Evolutionary conservation across 2,888 invertebrate species (phyloP), one percentile per base, ranked within the genome.

Genomic region (Podabrus alpinus): DNA sequence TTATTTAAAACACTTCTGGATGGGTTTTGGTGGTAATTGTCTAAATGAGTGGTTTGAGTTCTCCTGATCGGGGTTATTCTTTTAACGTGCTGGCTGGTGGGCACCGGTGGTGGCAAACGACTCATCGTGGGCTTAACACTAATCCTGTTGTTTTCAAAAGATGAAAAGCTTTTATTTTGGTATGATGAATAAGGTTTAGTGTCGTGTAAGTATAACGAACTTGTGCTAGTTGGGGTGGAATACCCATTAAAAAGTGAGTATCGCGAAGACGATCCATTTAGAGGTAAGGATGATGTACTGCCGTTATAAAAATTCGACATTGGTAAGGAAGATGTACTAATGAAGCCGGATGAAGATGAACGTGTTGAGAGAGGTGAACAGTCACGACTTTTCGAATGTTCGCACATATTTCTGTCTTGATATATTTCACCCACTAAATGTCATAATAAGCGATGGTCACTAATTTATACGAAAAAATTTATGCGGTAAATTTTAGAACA

Each of bases 1-100:
- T 78, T 82, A 71, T 80, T 76, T 4, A 80, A 17, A 15, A 66
- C 11, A 45, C 59, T 76, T 5, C 74, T 79, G 1, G 24, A 29
- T 9, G 25, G n/a, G 10, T 10, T 64, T 24, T 69, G 64, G 7
- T 66, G 17, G 9, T 19, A 16, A n/a, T 24, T 82, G 68, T 84
- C 84, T 15, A 83, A 74, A 19, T 81, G 82, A 7, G 81, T 77
- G 5, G 79, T 81, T 59, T 79, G 78, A 0, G 80, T 69, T 69
- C 82, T 75, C 68, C 80, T 76, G 7, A 80, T 76, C 1, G 82
- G 80, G 2, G 81, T 81, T 21, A 79, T 70, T 25, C 79, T 75
- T 59, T 67, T 78, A 3, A 74, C 67, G 16, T 76, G 76, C 67
- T 74, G 72, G 59, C 76, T 60, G 11, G 72, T 69, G 15, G 81